phyloP scores from a whole-genome alignment of 2,888 invertebrate species.

The Drosophila testacea region DNA sequence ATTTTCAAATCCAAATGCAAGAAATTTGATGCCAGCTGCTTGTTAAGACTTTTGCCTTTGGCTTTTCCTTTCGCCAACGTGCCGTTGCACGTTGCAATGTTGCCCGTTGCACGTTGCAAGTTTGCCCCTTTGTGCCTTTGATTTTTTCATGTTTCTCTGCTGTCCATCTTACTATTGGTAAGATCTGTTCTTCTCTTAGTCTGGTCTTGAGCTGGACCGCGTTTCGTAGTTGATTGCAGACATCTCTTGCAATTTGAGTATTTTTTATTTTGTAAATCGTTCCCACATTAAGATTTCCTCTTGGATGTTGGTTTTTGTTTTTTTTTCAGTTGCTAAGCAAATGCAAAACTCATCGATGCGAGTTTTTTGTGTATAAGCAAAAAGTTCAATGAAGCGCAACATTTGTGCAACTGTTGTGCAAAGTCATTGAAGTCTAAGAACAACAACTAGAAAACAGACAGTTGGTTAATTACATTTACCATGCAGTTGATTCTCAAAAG shows the following conservation, averaged over 20 bases:
- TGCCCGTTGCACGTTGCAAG: slow-evolving; percentile 14
- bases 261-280: slow-evolving; percentile 31
- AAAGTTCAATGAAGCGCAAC: slow-evolving; percentile 49
- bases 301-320: slow-evolving; percentile 4
- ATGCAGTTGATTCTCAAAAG: slow-evolving; percentile 3
- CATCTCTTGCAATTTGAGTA: slow-evolving; percentile 42
- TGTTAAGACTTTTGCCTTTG: slow-evolving; percentile 61
- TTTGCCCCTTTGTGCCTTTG: slow-evolving; percentile 19
- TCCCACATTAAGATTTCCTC: slow-evolving; percentile 68
- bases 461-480: slow-evolving; percentile 32
- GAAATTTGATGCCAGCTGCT: slow-evolving; percentile 79
- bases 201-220: slow-evolving; percentile 34
- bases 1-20: slow-evolving; percentile 72
- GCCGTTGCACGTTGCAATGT: slow-evolving; percentile 31
- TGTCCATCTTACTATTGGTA: slow-evolving; percentile 8
- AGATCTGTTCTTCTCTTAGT: slow-evolving; percentile 26
- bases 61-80: slow-evolving; percentile 28
- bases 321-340: slow-evolving; percentile 18
- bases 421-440: slow-evolving; percentile 32
- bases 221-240: slow-evolving; percentile 53
- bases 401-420: slow-evolving; percentile 30
- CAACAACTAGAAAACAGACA: slow-evolving; percentile 9
- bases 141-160: slow-evolving; percentile 14
- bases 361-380: slow-evolving; percentile 8
- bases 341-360: slow-evolving; percentile 61